Conservation (phyloP, 2,797 vertebrate species). For the Enteromius mattozi region DNA sequence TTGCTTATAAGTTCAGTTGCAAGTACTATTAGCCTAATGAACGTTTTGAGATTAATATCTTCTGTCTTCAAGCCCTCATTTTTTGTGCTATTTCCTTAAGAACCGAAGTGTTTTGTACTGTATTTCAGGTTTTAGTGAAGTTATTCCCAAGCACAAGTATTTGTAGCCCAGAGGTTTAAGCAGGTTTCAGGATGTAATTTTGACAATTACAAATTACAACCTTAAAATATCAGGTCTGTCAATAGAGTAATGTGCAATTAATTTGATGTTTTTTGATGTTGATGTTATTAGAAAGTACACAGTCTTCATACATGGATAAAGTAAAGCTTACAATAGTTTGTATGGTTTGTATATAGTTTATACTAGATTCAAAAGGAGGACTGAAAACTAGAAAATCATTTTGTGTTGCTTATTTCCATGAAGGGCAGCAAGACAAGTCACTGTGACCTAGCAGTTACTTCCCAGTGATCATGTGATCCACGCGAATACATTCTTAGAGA, state of each 20-base stretch:
- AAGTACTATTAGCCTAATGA: not conserved
- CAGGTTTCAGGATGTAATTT: not conserved
- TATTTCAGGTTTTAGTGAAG: slow-evolving; percentile 1
- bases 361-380: not conserved
- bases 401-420: not conserved
- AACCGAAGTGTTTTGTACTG: not conserved
- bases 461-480: not conserved
- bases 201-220: not conserved
- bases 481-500: not conserved
- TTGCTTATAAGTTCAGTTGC: not conserved
- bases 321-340: not conserved
- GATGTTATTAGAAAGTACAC: not conserved
- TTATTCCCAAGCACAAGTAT: not conserved
- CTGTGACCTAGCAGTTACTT: not conserved
- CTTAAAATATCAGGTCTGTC: not conserved
- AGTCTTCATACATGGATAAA: not conserved
- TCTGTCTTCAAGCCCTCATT: not conserved
- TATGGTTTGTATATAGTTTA: not conserved
- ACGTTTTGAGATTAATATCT: not conserved
- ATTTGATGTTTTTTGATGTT: not conserved
- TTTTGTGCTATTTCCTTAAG: slow-evolving; percentile 3
- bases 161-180: not conserved
- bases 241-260: no score
- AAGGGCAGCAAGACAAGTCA: not conserved
- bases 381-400: not conserved